Percentiles rank a stretch among this genome's conserved stretches.
Conservation (phyloP, 37 sponge, comb jelly and placozoan species). For the Halichondria panicea region DNA sequence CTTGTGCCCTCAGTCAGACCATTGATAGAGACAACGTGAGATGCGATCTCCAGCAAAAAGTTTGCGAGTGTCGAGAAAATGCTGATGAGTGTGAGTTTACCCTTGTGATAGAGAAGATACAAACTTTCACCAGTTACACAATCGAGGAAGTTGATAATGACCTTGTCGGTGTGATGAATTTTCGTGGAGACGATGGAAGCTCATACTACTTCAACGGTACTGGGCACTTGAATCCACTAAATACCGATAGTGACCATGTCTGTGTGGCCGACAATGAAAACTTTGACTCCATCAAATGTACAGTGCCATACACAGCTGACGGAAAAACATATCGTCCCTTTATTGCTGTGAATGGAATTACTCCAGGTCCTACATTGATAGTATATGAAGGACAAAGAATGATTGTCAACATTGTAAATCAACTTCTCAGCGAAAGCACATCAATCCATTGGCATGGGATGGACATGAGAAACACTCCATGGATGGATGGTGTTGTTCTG, state of each 20-base stretch:
- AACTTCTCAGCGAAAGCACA: constrained; percentile 26
- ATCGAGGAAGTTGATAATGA: not conserved
- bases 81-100: constrained; percentile 40
- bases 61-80: constrained; percentile 18
- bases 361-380: constrained; percentile 77
- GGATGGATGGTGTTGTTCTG: constrained; percentile 77
- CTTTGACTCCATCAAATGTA: constrained; percentile 23
- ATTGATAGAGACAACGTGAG: constrained; percentile 2
- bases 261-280: not conserved
- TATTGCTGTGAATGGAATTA: constrained; percentile 63
- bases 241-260: not conserved
- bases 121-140: constrained; percentile 35
- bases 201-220: constrained; percentile 22
- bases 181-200: not conserved
- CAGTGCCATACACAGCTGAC: constrained; percentile 55
- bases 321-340: constrained; percentile 53
- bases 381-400: constrained; percentile 40
- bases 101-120: constrained; percentile 8
- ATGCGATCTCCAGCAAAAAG: constrained; percentile 3
- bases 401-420: constrained; percentile 59
- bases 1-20: no score
- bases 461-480: constrained; percentile 63
- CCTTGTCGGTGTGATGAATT: not conserved
- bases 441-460: constrained; percentile 90
- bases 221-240: not conserved